A percentile compares a stretch with the other conserved stretches of the same genome.
phyloP scores from a whole-genome alignment of 1,140 invertebrate species.

The Hetaerina americana region DNA sequence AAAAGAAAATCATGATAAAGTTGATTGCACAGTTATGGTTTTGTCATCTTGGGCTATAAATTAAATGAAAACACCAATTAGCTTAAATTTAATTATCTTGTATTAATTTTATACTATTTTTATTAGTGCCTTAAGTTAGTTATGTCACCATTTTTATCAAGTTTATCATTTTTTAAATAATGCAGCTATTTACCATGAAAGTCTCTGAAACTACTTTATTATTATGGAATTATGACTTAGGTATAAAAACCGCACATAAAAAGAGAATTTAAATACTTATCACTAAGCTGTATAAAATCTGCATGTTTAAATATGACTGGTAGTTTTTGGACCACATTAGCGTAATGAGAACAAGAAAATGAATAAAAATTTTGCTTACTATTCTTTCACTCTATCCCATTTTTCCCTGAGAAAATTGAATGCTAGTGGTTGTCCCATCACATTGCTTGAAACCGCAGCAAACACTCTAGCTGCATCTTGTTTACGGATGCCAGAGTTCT shows the following conservation, averaged over 20 bases:
- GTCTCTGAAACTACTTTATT: too few species aligned
- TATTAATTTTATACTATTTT: not conserved
- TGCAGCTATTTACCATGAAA: too few species aligned
- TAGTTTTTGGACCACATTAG: too few species aligned
- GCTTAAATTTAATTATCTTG: not conserved
- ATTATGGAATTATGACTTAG: too few species aligned
- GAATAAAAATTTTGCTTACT: too few species aligned
- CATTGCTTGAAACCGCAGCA: conserved; percentile 50
- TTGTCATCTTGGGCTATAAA: not conserved
- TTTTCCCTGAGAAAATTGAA: conserved; percentile 60
- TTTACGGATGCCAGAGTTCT: conserved; percentile 61
- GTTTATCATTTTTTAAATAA: not conserved
- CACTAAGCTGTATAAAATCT: too few species aligned
- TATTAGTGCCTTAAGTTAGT: not conserved
- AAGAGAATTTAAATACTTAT: too few species aligned
- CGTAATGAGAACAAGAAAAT: too few species aligned
- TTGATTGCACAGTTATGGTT: not conserved
- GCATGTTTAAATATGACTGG: too few species aligned
- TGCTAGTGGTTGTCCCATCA: conserved; percentile 56
- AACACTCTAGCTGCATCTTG: conserved; percentile 65
- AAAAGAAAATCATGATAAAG: conserved; percentile 22
- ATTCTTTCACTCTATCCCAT: conserved; percentile 51
- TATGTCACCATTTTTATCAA: not conserved
- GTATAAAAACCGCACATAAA: too few species aligned
- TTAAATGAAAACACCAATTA: not conserved